Base-by-base conservation (phyloP, 2,888 invertebrate genomes). In the Brenthis hecate region DNA sequence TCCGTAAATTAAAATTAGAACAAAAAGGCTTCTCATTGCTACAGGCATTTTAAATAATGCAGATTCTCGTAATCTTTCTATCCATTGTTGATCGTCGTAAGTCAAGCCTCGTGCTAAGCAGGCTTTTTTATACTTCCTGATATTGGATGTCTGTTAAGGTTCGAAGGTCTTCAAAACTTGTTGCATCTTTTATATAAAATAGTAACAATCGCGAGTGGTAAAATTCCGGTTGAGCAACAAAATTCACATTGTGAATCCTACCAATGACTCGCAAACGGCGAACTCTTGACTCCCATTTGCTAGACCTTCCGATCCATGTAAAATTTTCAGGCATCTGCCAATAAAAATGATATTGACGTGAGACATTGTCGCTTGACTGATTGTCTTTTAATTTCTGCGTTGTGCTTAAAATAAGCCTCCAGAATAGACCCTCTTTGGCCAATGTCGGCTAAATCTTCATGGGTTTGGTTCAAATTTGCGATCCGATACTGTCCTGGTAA, bases 1-100 rank as follows among this genome's bases (percentile, higher is more conserved):
- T 69, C 64, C 66, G 60, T 66, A 72, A 69, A 72, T 68, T 68
- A 67, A 70, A 67, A 69, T 69, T 69, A 62, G 69, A 62, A 66
- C 62, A 66, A 69, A 66, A 66, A 69, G 61, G 62, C 66, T 67
- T 67, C 65, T 70, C 70, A 64, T 70, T 61, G 67, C 70, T 70
- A 61, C 53, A 65, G 67, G 70, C 67, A 70, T 66, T 69, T 69
- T 69, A 68, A 19, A 71, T 69, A 69, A 66, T 58, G 71, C 70
- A 32, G 63, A 63, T 66, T 70, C 70, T 66, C 47, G 62, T 66
- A 70, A 66, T 65, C 70, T 62, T 72, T 70, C 66, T 70, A 66
- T 66, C 68, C 72, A 70, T 70, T 72, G 68, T 60, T 72, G 66
- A 66, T 72, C 70, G 69, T 73, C 67, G 60, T 66, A 63, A 57